phyloP scores from a whole-genome alignment of 64 coral and sea anemone genomes.

The Stylophora pistillata region DNA sequence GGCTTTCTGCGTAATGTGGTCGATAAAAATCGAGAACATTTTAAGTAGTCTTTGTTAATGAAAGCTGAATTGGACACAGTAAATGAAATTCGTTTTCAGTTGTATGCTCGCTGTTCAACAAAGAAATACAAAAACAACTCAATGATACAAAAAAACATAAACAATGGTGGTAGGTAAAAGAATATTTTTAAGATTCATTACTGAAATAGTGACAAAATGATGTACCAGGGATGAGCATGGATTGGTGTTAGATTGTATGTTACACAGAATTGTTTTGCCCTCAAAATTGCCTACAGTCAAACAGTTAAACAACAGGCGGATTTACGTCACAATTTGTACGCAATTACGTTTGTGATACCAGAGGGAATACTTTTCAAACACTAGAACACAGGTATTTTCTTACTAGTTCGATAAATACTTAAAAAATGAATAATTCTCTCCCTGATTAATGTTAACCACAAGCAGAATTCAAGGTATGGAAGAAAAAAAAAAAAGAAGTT shows the following conservation, averaged over 20 bases:
- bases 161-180: not conserved
- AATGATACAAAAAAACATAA: not conserved
- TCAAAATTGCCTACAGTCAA: too few relatives aligned
- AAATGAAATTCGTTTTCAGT: not conserved
- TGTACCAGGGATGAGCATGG: too few relatives aligned
- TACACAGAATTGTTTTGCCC: too few relatives aligned
- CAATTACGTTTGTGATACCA: too few relatives aligned
- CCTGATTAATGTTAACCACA: not conserved
- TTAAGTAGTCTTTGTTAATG: not conserved
- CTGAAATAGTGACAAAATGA: too few relatives aligned
- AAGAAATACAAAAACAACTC: not conserved
- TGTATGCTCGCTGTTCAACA: not conserved
- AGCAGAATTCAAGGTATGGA: not conserved
- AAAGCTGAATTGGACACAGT: not conserved
- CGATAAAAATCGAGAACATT: not conserved
- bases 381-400: not conserved
- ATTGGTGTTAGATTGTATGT: too few relatives aligned
- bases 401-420: not conserved
- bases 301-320: too few relatives aligned
- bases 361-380: too few relatives aligned
- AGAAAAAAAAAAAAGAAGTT: too few relatives aligned
- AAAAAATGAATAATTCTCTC: not conserved
- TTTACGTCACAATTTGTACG: too few relatives aligned
- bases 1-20: not conserved
- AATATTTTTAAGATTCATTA: too few relatives aligned